These are phyloP conservation scores for Jacana jacana DNA, from an alignment of 2,113 vertebrate species.

Conservation along the genomic window DNA sequence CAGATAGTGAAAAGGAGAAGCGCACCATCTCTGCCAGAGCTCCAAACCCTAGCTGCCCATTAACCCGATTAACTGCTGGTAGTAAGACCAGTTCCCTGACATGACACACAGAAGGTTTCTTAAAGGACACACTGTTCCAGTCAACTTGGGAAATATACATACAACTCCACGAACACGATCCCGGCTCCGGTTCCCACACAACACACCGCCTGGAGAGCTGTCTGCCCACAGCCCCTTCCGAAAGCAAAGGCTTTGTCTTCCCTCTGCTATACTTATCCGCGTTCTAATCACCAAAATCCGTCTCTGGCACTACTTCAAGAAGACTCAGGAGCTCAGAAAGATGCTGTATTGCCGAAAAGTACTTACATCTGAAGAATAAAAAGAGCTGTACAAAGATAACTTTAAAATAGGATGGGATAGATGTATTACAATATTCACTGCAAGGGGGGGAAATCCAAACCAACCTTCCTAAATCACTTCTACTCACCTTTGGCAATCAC, in stretches of 20 bases:
- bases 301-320: constrained; percentile 36
- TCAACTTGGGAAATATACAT: not conserved
- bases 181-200: not conserved
- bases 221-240: not conserved
- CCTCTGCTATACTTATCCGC: not conserved
- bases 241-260: constrained; percentile 35
- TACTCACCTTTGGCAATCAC: not conserved
- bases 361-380: not conserved
- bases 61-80: not conserved
- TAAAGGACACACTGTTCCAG: not conserved
- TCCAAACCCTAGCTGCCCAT: not conserved
- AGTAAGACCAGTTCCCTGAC: not conserved
- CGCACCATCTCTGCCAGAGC: not conserved
- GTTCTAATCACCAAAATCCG: constrained; percentile 29
- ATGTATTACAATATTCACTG: not conserved
- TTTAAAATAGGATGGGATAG: not conserved
- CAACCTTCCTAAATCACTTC: not conserved
- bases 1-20: not conserved
- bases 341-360: not conserved
- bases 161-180: not conserved
- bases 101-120: not conserved
- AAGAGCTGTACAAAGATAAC: not conserved
- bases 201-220: not conserved
- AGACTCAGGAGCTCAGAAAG: not conserved
- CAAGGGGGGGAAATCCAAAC: not conserved